Base-by-base conservation (phyloP, 92 coral and sea anemone genomes). In the Diadumene lineata region DNA sequence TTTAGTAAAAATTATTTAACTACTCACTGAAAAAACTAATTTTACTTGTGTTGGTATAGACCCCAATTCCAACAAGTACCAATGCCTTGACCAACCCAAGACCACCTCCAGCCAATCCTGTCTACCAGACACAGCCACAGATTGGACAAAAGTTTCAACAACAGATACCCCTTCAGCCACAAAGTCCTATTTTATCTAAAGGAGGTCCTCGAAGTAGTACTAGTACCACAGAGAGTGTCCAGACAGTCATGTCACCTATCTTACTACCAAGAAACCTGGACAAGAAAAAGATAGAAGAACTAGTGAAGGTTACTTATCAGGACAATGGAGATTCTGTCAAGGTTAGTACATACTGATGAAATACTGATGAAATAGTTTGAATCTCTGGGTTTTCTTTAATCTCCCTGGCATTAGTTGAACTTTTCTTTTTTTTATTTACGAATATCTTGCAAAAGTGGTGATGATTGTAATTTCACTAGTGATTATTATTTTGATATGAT, bases 251-350 rank as follows among this genome's bases (percentile, higher is more conserved):
- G 74, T 87, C 91, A 10, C 91, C 91, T 28, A 73, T 50, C 10
- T 31, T 82, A 68, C 74, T 65, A 65, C 73, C 77, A 50, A 67
- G 77, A 50, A 75, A 79, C 24, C 19, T 81, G 66, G 86, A 81
- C 38, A 86, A 86, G 77, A 82, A 69, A 26, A 82, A 78, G 60
- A 82, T 87, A 28, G 85, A 82, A 34, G 78, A 75, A 68, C 33
- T 87, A 68, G 84, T 87, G 11, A 72, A 78, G 69, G 69, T 81
- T 56, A 78, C 84, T 32, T 73, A 87, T 70, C 83, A 76, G 34
- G 83, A 67, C 34, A 76, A 81, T 55, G 67, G 81, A 22, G 88
- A 91, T 68, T 81, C 90, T 24, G 86, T 88, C 13, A 88, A 81
- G 94, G 94, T 70, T 30, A 53, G 48, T 38, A 6, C 13, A 38